Conservation (phyloP, 2,113 vertebrate species). For the Bubo blakistoni region DNA sequence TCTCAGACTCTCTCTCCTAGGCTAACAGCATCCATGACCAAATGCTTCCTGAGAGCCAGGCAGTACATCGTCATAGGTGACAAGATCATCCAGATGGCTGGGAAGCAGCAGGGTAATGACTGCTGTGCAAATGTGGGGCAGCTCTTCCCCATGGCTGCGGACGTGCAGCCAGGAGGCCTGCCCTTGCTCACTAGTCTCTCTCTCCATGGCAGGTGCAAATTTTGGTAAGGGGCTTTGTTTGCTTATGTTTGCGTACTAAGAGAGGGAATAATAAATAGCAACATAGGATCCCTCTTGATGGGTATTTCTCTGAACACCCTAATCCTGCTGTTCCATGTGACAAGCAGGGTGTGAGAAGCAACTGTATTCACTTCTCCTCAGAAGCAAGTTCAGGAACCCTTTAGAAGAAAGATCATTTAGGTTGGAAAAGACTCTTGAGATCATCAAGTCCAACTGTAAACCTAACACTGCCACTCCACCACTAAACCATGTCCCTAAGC, state of each 20-base stretch:
- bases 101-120: constrained; percentile 59
- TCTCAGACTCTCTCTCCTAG: constrained; percentile 6
- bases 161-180: constrained; percentile 37
- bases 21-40: constrained; percentile 81
- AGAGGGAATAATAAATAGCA: background rate
- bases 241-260: background rate
- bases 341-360: background rate
- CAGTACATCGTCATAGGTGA: constrained; percentile 65
- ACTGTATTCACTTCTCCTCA: background rate
- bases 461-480: background rate
- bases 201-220: background rate
- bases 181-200: background rate
- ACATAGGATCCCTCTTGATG: background rate
- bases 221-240: background rate
- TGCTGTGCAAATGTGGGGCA: constrained; percentile 72
- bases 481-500: background rate
- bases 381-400: background rate
- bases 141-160: constrained; percentile 70
- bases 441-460: background rate
- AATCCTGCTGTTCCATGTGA: background rate
- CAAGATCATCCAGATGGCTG: constrained; percentile 48
- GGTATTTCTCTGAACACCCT: background rate
- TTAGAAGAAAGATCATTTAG: background rate
- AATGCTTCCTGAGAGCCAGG: constrained; percentile 70
- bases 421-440: background rate